phyloP scores from a whole-genome alignment of 2,797 vertebrate species.

The Xenops minutus region DNA sequence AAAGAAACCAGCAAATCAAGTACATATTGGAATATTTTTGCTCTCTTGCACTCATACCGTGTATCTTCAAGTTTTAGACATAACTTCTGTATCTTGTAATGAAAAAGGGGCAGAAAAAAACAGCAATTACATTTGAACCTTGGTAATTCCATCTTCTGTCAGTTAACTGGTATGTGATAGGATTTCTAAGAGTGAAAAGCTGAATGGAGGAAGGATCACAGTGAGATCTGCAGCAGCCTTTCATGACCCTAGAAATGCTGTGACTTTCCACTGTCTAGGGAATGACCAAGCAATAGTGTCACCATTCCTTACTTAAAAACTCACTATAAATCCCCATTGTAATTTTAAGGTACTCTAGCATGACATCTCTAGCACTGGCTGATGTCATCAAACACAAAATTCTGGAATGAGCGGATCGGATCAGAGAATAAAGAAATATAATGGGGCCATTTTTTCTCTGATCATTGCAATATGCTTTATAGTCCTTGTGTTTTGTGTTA shows the following conservation, averaged over 20 bases:
- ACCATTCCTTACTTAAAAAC: neutral
- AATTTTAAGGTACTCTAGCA: neutral
- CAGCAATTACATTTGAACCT: neutral
- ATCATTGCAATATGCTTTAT: neutral
- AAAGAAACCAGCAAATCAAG: neutral
- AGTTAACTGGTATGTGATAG: neutral
- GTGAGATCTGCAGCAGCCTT: neutral
- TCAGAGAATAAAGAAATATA: neutral
- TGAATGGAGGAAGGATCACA: neutral
- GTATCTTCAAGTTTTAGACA: neutral
- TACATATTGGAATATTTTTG: neutral
- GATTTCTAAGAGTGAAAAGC: neutral
- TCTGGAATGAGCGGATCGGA: neutral
- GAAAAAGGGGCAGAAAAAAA: neutral
- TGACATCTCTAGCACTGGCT: neutral
- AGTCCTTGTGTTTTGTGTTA: neutral
- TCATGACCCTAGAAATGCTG: fast-evolving
- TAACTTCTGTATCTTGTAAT: neutral
- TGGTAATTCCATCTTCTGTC: neutral
- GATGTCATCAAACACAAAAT: neutral
- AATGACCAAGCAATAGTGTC: neutral
- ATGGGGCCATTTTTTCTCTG: neutral
- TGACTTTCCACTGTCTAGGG: neutral
- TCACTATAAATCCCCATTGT: neutral
- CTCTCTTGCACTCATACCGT: neutral